These are phyloP conservation scores for Euura saliciscinereae DNA, from an alignment of 1,140 invertebrate species.

Conservation along the genomic window DNA sequence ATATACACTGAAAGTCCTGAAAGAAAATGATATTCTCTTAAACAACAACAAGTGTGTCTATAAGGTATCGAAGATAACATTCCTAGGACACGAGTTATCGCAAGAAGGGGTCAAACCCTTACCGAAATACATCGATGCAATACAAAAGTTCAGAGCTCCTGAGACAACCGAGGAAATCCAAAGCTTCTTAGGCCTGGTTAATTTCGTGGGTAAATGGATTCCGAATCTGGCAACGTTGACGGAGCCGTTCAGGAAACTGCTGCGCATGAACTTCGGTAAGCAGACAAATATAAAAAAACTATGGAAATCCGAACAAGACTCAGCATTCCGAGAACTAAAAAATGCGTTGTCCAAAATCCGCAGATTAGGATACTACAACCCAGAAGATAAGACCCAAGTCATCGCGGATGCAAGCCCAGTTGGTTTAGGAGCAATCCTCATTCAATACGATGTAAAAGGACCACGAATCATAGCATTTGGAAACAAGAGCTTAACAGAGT, in stretches of 20 bases:
- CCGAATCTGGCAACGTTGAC: slow-evolving; percentile 40
- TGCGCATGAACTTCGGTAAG: too few relatives aligned
- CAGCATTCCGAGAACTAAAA: too few relatives aligned
- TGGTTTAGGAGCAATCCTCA: slow-evolving; percentile 34
- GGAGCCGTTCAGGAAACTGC: too few relatives aligned
- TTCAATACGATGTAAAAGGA: slow-evolving; percentile 20
- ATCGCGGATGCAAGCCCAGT: slow-evolving; percentile 40
- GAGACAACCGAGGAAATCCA: too few relatives aligned
- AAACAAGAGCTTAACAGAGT: slow-evolving; percentile 25
- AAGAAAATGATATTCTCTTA: too few relatives aligned
- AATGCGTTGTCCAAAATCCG: slow-evolving; percentile 12
- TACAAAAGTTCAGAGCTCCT: too few relatives aligned
- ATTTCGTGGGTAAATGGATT: slow-evolving; percentile 41
- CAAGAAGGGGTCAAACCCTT: slow-evolving; percentile 27
- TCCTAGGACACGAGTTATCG: slow-evolving; percentile 37
- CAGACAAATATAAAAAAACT: slow-evolving; percentile 24
- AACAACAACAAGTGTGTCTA: slow-evolving; percentile 33
- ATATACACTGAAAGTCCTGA: too few relatives aligned
- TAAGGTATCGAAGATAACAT: too few relatives aligned
- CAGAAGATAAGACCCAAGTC: slow-evolving; percentile 25
- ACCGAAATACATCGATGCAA: too few relatives aligned
- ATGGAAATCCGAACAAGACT: too few relatives aligned
- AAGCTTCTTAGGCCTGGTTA: slow-evolving; percentile 42
- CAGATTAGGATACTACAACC: slow-evolving; percentile 26
- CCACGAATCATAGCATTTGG: slow-evolving; percentile 26